Evolutionary conservation across 2,888 invertebrate species (phyloP).

Genomic region (Sarcophaga carnaria): DNA sequence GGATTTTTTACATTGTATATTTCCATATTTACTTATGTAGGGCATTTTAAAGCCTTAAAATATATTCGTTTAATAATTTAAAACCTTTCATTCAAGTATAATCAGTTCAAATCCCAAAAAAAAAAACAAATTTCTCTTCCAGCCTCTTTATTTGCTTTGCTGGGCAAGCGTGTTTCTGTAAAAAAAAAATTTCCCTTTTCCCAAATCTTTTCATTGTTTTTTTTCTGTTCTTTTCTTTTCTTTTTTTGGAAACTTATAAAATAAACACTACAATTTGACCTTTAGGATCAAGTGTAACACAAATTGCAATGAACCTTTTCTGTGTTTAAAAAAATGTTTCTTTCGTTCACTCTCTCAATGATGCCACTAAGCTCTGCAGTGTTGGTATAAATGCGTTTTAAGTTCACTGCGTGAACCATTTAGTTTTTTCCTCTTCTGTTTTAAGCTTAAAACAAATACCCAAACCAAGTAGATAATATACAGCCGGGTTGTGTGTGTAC

Average conservation of each 20-base stretch:
- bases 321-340: background rate
- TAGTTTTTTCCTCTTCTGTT: constrained; percentile 42
- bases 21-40: too few species aligned
- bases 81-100: too few species aligned
- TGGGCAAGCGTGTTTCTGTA: constrained; percentile 15
- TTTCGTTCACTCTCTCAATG: background rate
- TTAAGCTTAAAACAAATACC: constrained; percentile 47
- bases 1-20: too few species aligned
- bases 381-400: constrained; percentile 58
- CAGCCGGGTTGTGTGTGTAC: background rate
- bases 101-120: background rate
- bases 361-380: background rate
- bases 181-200: constrained; percentile 37
- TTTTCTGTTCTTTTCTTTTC: constrained; percentile 1
- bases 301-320: constrained; percentile 67
- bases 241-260: constrained; percentile 52
- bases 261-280: constrained; percentile 69
- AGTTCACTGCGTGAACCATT: constrained; percentile 68
- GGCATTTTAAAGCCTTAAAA: too few species aligned
- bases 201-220: background rate
- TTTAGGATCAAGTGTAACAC: constrained; percentile 70
- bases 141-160: constrained; percentile 31
- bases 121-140: background rate
- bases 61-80: too few species aligned
- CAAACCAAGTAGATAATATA: background rate